Base-by-base conservation (phyloP, 2,113 vertebrate genomes). In the Rutilus rutilus region DNA sequence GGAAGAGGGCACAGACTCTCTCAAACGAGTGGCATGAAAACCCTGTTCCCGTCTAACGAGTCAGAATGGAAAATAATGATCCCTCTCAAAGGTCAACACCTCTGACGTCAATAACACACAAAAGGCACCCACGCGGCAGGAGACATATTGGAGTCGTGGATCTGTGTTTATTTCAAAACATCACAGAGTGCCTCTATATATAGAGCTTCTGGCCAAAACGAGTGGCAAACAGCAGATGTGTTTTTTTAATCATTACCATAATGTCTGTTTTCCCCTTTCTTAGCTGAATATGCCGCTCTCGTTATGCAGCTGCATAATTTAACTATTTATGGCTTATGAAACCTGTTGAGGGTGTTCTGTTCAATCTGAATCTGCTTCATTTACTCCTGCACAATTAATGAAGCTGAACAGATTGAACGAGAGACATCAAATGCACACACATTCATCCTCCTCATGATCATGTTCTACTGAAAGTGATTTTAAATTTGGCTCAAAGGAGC, bases 61-160 rank as follows among this genome's bases (percentile, higher is more conserved):
- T 93, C 90, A 93, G 91, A 92, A 91, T 90, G 90, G 93, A 94
- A 95, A 94, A 93, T 92, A 95, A 94, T 94, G 91, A 93, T 92
- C 92, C 92, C 89, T 86, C 78, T 84, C 85, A 89, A 94, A 95
- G 93, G 94, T 95, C 94, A 94, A 91, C 92, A 92, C 90, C 87
- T 90, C 90, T 95, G 94, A 95, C 93, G 94, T 94, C 93, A 95
- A 90, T 93, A 91, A 94, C 67, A 92, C 92, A 93, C 93, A 93
- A 94, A 87, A 94, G 92, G 88, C 87, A 84, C 52, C 50, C 75
- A 83, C 62, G 89, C 85, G 5, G 84, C 85, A 67, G 87, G 83
- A 81, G 77, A 33, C 11, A 85, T 62, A 83, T 77, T 47, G 60
- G 59, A 81, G 77, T 64, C 39, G 36, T 25, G 59, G 75, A 83